These are phyloP conservation scores for Plodia interpunctella DNA, from an alignment of 1,140 invertebrate species.

Conservation along the genomic window DNA sequence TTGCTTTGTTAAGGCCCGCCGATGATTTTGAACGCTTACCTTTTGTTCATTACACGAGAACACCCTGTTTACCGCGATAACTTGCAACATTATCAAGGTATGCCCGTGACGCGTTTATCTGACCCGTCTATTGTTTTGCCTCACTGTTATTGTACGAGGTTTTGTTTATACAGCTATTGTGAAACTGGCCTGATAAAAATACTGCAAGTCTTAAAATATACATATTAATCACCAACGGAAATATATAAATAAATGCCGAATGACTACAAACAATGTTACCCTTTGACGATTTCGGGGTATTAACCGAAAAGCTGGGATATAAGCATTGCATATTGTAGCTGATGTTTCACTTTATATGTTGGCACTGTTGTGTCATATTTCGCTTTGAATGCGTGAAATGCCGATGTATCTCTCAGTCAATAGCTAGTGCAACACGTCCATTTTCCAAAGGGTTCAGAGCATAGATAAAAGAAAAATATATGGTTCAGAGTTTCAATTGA, in stretches of 20 bases:
- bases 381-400: neutral
- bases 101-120: neutral
- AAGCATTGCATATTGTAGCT: neutral
- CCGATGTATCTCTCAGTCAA: neutral
- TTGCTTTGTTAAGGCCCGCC: neutral
- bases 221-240: neutral
- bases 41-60: neutral
- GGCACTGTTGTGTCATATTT: no score
- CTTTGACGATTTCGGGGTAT: conserved; percentile 19
- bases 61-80: neutral
- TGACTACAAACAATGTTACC: conserved; percentile 22
- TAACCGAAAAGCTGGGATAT: neutral
- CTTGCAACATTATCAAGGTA: neutral
- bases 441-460: neutral
- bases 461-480: no score
- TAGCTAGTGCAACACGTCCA: neutral
- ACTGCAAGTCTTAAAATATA: neutral
- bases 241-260: neutral
- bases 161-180: neutral
- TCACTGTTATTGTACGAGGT: neutral
- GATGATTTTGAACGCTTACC: neutral
- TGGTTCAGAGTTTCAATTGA: neutral
- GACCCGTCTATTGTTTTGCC: neutral
- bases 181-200: neutral
- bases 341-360: no score